These are phyloP conservation scores for Triplophysa yarkandensis DNA, from an alignment of 2,797 vertebrate species.

Conservation along the genomic window DNA sequence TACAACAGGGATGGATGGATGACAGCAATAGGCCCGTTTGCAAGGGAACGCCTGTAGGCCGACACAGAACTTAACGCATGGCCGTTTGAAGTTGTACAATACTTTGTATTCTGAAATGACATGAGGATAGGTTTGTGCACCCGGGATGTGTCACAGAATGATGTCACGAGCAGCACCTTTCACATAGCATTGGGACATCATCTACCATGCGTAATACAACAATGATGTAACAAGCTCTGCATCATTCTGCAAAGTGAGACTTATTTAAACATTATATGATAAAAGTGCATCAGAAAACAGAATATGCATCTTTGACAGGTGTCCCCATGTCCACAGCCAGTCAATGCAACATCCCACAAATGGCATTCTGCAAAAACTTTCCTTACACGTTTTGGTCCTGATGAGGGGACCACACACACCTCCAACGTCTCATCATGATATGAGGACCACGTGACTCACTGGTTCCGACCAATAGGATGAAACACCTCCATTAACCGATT, in stretches of 20 bases:
- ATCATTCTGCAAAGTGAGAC: no score
- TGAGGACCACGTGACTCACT: constrained; percentile 74
- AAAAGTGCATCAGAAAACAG: not conserved
- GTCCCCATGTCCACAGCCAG: not conserved
- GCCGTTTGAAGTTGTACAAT: not conserved
- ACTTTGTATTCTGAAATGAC: not conserved
- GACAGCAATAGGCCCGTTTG: no score
- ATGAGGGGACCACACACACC: constrained; percentile 20
- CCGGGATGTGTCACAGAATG: constrained; percentile 9
- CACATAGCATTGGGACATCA: constrained; percentile 1
- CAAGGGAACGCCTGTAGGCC: not conserved
- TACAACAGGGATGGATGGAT: no score
- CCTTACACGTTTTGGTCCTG: not conserved
- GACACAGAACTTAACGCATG: not conserved
- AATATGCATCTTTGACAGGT: constrained; percentile 1
- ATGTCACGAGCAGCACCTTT: constrained; percentile 24
- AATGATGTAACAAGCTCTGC: not conserved
- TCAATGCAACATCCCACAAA: not conserved
- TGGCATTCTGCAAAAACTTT: not conserved
- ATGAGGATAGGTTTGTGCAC: not conserved
- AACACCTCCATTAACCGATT: constrained; percentile 62
- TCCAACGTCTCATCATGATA: constrained; percentile 52
- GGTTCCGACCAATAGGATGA: constrained; percentile 71
- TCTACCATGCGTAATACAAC: not conserved
- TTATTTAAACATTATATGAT: no score